Percentiles rank a stretch among this genome's conserved stretches.
Conservation (phyloP, 53 echinoderm and acorn worm genomes). For the Astropecten irregularis region DNA sequence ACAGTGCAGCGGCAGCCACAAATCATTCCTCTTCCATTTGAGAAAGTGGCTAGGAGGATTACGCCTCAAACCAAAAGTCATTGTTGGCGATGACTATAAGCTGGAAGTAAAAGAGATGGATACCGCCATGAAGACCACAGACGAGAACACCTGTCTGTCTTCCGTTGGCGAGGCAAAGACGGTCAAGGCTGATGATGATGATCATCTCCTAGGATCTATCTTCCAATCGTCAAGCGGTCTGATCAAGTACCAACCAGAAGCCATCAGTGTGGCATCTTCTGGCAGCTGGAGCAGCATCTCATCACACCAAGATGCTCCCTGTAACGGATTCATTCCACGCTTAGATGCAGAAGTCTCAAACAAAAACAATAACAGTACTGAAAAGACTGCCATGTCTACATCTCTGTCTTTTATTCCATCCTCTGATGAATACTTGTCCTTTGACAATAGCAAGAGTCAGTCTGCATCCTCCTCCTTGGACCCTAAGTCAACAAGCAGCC, state of each 20-base stretch:
- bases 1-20: neutral
- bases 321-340: neutral
- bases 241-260: slow-evolving; percentile 1
- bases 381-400: neutral
- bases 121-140: neutral
- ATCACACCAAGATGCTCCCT: neutral
- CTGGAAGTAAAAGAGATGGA: slow-evolving; percentile 16
- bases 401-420: neutral
- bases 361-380: slow-evolving; percentile 33
- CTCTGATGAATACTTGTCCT: slow-evolving; percentile 6
- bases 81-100: slow-evolving; percentile 1
- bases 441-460: neutral
- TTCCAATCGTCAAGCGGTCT: slow-evolving; percentile 13
- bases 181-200: neutral
- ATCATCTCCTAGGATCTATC: slow-evolving; percentile 35
- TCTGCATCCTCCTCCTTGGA: neutral
- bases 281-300: slow-evolving; percentile 17
- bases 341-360: neutral
- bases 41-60: slow-evolving; percentile 22
- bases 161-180: neutral
- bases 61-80: neutral
- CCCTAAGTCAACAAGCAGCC: neutral
- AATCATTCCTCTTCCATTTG: neutral
- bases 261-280: slow-evolving; percentile 12
- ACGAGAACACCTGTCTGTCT: neutral